Evolutionary conservation across 2,797 vertebrate species (phyloP), one percentile per base, ranked within the genome.

Genomic region (Coilia nasus): DNA sequence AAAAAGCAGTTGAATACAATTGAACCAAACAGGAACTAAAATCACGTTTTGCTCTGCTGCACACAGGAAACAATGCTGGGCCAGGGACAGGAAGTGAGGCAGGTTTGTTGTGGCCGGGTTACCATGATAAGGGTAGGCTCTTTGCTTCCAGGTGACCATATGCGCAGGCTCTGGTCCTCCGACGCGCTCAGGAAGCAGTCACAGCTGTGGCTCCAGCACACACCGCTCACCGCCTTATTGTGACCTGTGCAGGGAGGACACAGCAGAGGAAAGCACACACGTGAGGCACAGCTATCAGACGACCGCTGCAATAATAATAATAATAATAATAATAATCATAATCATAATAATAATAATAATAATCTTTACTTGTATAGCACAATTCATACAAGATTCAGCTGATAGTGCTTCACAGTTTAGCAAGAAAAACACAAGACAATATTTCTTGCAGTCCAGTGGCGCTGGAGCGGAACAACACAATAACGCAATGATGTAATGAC

Each of bases 121-220:
- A 98, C 98, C 97, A 98, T 90, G 87, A 94, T 90, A 87, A 97
- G 86, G 25, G 88, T 89, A 84, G 93, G 92, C 56, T 96, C 93
- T 17, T 92, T 83, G 84, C 82, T 92, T 86, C 86, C 90, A n/a
- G 88, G 88, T 81, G 95, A 95, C 97, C 98, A 98, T 89, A 98
- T 87, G 87, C 93, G 91, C 82, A 97, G 80, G 0, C 95, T 96
- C 89, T 88, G 91, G 88, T 99, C 97, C 87, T 95, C 95, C 87
- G 97, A 96, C 0, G 94, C 88, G 81, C 97, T 97, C 88, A 98
- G 86, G 93, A 97, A 94, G 94, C 94, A 96, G 85, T 92, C 94
- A 89, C 93, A 94, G 86, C 94, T 91, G 47, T 96, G 96, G 91
- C 97, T 98, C 97, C 98, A 98, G 87, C 92, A 94, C 89, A 98